phyloP scores from a whole-genome alignment of 2,888 invertebrate genomes.

The Caenorhabditis imperialis region DNA sequence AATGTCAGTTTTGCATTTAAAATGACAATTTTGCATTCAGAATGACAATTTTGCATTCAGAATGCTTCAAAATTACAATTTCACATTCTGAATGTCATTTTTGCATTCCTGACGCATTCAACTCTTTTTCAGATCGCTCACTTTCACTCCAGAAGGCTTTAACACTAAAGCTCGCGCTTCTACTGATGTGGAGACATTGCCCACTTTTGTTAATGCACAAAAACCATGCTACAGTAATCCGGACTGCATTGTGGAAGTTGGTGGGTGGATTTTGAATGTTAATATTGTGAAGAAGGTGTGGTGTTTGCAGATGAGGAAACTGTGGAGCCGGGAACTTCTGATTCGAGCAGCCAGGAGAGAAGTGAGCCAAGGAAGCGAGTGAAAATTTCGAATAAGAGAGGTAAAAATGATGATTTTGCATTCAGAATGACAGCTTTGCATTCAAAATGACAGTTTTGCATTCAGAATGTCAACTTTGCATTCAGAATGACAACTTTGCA shows the following conservation, averaged over 20 bases:
- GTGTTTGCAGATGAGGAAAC: slow-evolving; percentile 30
- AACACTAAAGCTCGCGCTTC: slow-evolving; percentile 41
- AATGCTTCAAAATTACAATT: too few species aligned
- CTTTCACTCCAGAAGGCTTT: slow-evolving; percentile 25
- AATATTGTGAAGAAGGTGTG: too few species aligned
- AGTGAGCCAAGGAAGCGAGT: slow-evolving; percentile 23
- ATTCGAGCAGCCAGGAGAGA: not conserved
- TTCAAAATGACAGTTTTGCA: too few species aligned
- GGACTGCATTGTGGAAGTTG: slow-evolving; percentile 51
- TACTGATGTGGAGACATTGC: slow-evolving; percentile 40
- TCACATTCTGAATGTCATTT: too few species aligned
- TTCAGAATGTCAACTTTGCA: too few species aligned
- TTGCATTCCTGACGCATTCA: too few species aligned
- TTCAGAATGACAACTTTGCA: too few species aligned
- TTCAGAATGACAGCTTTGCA: too few species aligned
- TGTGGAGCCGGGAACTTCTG: not conserved
- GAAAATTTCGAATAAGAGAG: slow-evolving; percentile 45
- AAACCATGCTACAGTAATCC: slow-evolving; percentile 47
- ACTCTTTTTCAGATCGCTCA: slow-evolving; percentile 13
- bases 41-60: too few species aligned
- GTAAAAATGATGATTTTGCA: not conserved
- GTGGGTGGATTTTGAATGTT: slow-evolving; percentile 14
- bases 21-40: too few species aligned
- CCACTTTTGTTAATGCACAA: slow-evolving; percentile 5
- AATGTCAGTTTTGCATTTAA: too few species aligned